A percentile compares a stretch with the other conserved stretches of the same genome.
Conservation (phyloP, 2,888 invertebrate genomes). For the Ophion costatus region DNA sequence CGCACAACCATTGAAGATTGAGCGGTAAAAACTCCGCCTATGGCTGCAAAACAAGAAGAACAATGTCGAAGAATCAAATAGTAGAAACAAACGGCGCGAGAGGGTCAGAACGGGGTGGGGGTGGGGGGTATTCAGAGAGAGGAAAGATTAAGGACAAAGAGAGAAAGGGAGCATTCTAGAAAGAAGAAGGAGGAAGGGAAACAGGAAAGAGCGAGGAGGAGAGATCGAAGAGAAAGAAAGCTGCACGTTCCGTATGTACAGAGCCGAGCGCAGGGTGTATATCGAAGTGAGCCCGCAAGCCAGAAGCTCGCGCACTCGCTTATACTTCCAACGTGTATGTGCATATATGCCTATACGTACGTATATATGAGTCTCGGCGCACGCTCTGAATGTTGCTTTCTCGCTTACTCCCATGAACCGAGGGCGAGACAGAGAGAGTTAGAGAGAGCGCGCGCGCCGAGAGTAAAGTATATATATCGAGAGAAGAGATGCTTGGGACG, state of each 20-base stretch:
- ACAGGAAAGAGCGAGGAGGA: constrained; percentile 30
- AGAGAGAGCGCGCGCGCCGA: constrained; percentile 64
- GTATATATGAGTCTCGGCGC: constrained; percentile 16
- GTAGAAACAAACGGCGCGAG: neutral
- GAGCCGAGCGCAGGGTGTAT: constrained; percentile 29
- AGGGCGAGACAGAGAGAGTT: constrained; percentile 3
- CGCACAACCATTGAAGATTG: too few relatives aligned
- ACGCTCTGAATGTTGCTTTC: constrained; percentile 42
- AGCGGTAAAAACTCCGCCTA: neutral
- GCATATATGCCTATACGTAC: neutral
- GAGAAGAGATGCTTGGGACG: constrained; percentile 66
- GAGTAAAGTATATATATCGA: constrained; percentile 64
- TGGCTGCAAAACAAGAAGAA: neutral
- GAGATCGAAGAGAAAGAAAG: constrained; percentile 32
- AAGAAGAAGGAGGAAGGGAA: neutral
- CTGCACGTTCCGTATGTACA: constrained; percentile 26
- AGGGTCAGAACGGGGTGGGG: neutral
- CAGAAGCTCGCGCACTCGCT: constrained; percentile 65
- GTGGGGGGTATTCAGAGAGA: constrained; percentile 2
- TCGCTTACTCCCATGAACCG: constrained; percentile 13
- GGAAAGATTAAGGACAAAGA: neutral
- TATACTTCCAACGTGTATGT: constrained; percentile 24
- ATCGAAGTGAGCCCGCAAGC: constrained; percentile 55
- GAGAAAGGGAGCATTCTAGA: neutral
- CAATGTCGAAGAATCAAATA: neutral